Evolutionary conservation across 2,113 vertebrate species (phyloP).

Genomic region (Paramisgurnus dabryanus): DNA sequence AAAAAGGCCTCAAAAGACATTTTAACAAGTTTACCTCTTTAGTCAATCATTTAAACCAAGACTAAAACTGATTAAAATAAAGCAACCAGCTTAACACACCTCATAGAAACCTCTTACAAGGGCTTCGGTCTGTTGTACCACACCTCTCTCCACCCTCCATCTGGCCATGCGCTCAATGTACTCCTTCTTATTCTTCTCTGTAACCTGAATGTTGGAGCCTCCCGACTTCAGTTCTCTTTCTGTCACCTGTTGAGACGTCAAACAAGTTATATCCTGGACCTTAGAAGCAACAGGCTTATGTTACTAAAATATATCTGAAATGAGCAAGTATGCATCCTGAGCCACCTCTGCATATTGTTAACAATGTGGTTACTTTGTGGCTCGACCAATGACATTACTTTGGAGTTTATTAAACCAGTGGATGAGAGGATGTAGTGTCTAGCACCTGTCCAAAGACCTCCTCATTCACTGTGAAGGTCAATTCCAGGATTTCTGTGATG

Average conservation of each 20-base stretch:
- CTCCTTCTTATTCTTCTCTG: conserved; percentile 98
- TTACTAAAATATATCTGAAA: too few relatives aligned
- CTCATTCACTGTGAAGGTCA: conserved; percentile 97
- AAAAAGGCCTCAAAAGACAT: too few relatives aligned
- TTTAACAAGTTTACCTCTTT: too few relatives aligned
- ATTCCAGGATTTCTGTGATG: conserved; percentile 95
- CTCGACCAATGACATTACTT: not conserved
- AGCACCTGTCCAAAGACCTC: conserved; percentile 97
- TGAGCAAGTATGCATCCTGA: too few relatives aligned
- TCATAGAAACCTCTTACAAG: conserved; percentile 96
- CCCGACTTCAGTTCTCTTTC: conserved; percentile 96
- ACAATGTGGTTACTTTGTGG: too few relatives aligned
- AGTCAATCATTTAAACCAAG: too few relatives aligned
- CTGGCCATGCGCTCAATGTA: conserved; percentile 98
- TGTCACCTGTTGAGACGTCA: conserved; percentile 80
- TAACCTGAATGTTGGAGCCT: conserved; percentile 92
- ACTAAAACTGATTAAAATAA: too few relatives aligned
- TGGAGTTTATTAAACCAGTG: not conserved
- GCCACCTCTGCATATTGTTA: too few relatives aligned
- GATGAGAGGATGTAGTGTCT: not conserved
- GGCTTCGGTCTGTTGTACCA: conserved; percentile 93
- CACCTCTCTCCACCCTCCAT: conserved; percentile 92
- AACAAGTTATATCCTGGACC: not conserved
- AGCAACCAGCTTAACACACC: conserved; percentile 66
- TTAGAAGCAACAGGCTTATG: not conserved